Base-by-base conservation (phyloP, 2,113 vertebrate species). In the Nesoenas mayeri region DNA sequence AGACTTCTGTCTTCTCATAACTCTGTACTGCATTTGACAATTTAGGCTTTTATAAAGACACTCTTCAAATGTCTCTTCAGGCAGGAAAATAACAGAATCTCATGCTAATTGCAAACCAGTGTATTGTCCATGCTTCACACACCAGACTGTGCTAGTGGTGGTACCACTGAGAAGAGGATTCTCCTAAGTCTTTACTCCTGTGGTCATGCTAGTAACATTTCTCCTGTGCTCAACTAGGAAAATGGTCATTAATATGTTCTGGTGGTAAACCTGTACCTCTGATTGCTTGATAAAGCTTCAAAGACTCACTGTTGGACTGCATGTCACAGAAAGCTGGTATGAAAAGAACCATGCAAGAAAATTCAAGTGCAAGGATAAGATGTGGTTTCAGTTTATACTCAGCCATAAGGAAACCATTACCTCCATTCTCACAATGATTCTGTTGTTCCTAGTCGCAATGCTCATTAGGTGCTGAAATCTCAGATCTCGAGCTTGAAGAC, bases 391-490 rank as follows among this genome's bases (percentile, higher is more conserved):
- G 42, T 44, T 89, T 28, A 79, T 20, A 13, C 12, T 26, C 31
- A 36, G 20, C 50, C 40, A 2, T 0, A 69, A 44, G 31, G 54
- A 75, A 61, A 25, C 1, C n/a, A 18, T 89, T 98, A 99, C 99
- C 98, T 99, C 99, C 99, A 99, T 99, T 79, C 99, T 97, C 93
- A 99, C 89, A 83, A 99, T 99, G 34, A 99, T 99, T 93, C 97
- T 98, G 91, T 99, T 99, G 97, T 99, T 99, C 88, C 99, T 98
- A 21, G 98, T 96, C 26, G 97, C 98, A 91, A 99, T 98, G 98
- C 98, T 99, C 97, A 98, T 98, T 20, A 98, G 97, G 72, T 99
- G 99, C 84, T 99, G 99, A 94, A 99, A 99, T 78, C 99, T 98
- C 62, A 99, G 95, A 92, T 99, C 99, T 98, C 99, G 98, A 69